Conservation (phyloP, 2,113 vertebrate species). For the Halichoerus grypus region DNA sequence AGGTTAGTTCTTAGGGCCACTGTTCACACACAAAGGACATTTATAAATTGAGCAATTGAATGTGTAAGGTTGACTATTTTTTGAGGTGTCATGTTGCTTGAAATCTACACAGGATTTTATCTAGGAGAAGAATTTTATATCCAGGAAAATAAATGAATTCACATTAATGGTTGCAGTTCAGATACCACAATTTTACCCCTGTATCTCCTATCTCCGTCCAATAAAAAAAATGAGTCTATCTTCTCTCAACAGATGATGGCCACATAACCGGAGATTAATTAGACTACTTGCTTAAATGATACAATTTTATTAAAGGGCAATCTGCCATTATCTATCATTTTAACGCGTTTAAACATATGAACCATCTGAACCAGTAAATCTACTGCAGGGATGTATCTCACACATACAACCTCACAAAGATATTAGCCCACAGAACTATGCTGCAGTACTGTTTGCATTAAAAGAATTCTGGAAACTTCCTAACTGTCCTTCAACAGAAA, state of each 20-base stretch:
- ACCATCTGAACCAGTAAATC: not conserved
- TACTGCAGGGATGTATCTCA: not conserved
- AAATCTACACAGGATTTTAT: constrained; percentile 24
- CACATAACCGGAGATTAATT: constrained; percentile 35
- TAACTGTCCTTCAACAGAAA: not conserved
- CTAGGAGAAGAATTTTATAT: not conserved
- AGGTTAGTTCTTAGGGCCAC: not conserved
- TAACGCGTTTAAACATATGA: not conserved
- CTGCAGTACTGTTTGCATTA: not conserved
- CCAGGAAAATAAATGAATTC: constrained; percentile 6
- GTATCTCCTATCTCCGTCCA: not conserved
- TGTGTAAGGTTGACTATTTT: not conserved
- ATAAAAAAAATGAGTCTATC: constrained; percentile 20
- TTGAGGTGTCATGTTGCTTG: not conserved
- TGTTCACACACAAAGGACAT: constrained; percentile 1
- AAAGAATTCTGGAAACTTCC: constrained; percentile 6
- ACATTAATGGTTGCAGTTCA: not conserved
- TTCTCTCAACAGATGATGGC: not conserved
- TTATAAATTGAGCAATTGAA: not conserved
- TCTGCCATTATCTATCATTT: not conserved
- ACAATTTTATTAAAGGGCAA: constrained; percentile 34
- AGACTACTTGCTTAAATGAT: constrained; percentile 27
- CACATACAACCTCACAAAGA: not conserved
- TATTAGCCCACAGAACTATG: not conserved
- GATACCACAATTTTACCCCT: not conserved